phyloP scores from a whole-genome alignment of 2,113 vertebrate species.

The Hemichromis elongatus region DNA sequence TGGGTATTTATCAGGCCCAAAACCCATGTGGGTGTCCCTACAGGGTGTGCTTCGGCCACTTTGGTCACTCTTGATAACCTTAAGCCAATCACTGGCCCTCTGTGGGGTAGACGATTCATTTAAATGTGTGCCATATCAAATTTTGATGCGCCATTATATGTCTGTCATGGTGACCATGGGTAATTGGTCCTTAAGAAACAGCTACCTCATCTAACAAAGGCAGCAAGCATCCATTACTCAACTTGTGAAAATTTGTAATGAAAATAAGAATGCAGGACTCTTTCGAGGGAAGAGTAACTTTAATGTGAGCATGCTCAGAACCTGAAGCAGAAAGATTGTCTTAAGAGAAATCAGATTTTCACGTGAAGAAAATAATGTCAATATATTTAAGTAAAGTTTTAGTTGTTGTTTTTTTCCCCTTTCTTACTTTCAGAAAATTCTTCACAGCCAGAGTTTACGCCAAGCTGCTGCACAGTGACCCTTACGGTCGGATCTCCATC shows the following conservation, averaged over 20 bases:
- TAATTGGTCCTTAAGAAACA: background rate
- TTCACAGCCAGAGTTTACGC: constrained; percentile 93
- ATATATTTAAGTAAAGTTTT: background rate
- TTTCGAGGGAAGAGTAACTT: background rate
- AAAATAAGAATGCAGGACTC: accelerated
- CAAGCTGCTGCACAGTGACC: constrained; percentile 91
- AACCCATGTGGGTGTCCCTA: background rate
- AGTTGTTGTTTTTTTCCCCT: background rate
- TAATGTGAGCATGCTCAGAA: accelerated
- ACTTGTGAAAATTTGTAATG: background rate
- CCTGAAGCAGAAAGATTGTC: background rate
- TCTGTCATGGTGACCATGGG: background rate
- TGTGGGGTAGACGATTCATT: background rate
- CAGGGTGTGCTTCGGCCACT: background rate
- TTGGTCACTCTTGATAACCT: background rate
- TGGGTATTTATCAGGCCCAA: background rate
- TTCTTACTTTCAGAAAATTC: constrained; percentile 81
- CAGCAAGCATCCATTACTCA: accelerated
- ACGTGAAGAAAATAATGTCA: background rate
- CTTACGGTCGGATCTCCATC: constrained; percentile 94
- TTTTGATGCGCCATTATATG: background rate
- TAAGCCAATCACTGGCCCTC: accelerated
- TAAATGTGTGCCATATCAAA: background rate
- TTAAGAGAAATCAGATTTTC: background rate
- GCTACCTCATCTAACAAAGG: background rate